Conservation (phyloP, 2,113 vertebrate genomes). For the Lepus timidus region DNA sequence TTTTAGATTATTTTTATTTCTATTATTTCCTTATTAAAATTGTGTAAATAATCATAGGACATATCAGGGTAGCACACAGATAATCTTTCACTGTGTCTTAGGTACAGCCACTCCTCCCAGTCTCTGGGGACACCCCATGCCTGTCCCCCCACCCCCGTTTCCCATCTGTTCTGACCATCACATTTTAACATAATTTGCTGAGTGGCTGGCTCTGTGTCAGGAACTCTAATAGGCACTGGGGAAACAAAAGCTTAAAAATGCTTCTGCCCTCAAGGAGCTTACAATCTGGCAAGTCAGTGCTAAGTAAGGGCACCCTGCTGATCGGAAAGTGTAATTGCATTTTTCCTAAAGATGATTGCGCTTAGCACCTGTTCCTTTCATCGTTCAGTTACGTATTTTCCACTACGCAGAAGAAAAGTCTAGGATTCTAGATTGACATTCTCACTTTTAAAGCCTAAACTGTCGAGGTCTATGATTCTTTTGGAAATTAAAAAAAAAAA, state of each 20-base stretch:
- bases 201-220: not conserved
- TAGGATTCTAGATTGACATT: conserved; percentile 6
- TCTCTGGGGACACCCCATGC: conserved; percentile 3
- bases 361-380: not conserved
- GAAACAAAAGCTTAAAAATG: not conserved
- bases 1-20: conserved; percentile 51
- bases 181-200: not conserved
- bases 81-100: not conserved
- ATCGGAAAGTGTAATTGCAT: not conserved
- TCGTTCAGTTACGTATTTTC: not conserved
- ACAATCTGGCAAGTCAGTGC: not conserved
- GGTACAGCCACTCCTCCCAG: not conserved
- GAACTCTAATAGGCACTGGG: not conserved
- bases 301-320: not conserved
- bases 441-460: conserved; percentile 43
- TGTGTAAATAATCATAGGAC: not conserved
- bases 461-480: conserved; percentile 12
- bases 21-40: conserved; percentile 62
- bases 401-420: not conserved
- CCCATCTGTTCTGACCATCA: conserved; percentile 30
- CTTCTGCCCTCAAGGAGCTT: conserved; percentile 43
- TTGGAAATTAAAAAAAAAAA: not conserved
- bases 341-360: not conserved
- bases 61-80: conserved; percentile 53
- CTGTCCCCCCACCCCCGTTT: not conserved